These are phyloP conservation scores for Eurystomus glaucurus DNA, from an alignment of 2,797 vertebrate species.

Conservation along the genomic window DNA sequence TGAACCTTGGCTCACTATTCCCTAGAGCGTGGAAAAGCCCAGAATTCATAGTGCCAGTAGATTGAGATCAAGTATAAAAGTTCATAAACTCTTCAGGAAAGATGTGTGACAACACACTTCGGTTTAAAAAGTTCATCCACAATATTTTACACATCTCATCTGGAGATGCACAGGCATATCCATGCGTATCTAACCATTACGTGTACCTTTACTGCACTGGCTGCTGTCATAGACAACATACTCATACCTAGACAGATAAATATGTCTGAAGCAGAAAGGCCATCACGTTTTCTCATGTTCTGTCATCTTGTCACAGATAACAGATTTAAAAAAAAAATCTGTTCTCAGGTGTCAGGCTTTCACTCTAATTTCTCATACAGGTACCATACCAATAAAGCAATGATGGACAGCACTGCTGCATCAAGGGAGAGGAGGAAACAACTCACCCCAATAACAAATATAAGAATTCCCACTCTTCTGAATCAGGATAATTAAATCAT, in stretches of 20 bases:
- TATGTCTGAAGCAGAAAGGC: not conserved
- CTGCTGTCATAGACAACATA: not conserved
- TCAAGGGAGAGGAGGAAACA: not conserved
- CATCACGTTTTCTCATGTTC: not conserved
- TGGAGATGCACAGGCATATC: not conserved
- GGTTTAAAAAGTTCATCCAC: not conserved
- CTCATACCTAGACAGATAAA: not conserved
- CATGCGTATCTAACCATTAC: not conserved
- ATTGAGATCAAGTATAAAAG: not conserved
- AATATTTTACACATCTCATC: not conserved
- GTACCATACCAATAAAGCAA: not conserved
- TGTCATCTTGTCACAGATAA: slow-evolving; percentile 37
- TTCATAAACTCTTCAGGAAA: not conserved
- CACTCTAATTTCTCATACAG: not conserved
- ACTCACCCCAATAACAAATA: rapidly evolving
- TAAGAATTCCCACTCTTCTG: not conserved
- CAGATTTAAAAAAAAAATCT: not conserved
- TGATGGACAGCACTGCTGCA: not conserved
- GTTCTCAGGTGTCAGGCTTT: not conserved
- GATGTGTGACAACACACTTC: not conserved
- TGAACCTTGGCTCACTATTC: not conserved
- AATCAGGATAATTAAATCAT: not conserved
- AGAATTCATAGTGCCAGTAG: not conserved
- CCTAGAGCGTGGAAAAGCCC: not conserved
- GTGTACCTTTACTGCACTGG: not conserved